Conservation (phyloP, 2,888 invertebrate species). For the Dastarcus helophoroides region DNA sequence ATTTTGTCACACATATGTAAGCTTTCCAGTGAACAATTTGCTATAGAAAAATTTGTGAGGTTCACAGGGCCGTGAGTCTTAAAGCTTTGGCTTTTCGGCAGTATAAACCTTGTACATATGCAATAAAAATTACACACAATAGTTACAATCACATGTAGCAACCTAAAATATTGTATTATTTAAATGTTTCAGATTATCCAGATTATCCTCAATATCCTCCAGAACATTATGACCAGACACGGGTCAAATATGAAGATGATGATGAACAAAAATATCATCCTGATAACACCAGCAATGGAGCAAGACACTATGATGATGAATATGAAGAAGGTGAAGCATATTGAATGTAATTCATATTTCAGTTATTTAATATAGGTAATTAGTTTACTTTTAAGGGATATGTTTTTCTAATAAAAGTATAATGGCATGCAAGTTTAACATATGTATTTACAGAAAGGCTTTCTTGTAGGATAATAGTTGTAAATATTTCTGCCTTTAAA, state of each 20-base stretch:
- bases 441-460: too few relatives aligned
- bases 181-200: conserved; percentile 51
- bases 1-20: too few relatives aligned
- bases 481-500: too few relatives aligned
- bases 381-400: too few relatives aligned
- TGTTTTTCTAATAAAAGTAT: too few relatives aligned
- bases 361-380: too few relatives aligned
- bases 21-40: background rate
- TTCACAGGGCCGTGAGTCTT: conserved; percentile 33
- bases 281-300: conserved; percentile 37
- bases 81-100: conserved; percentile 32
- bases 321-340: conserved; percentile 38
- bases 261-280: conserved; percentile 67
- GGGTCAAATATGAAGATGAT: conserved; percentile 58
- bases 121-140: too few relatives aligned
- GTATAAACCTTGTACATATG: conserved; percentile 34
- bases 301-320: conserved; percentile 35
- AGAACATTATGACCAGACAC: conserved; percentile 47
- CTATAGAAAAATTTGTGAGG: conserved; percentile 19
- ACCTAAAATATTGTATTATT: conserved; percentile 5
- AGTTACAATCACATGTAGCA: too few relatives aligned
- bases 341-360: too few relatives aligned
- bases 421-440: too few relatives aligned
- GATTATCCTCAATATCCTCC: conserved; percentile 52
- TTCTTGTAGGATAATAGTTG: too few relatives aligned